Evolutionary conservation across 2,888 invertebrate species (phyloP), one percentile per base, ranked within the genome.

Genomic region (Epistrophella euchroma): DNA sequence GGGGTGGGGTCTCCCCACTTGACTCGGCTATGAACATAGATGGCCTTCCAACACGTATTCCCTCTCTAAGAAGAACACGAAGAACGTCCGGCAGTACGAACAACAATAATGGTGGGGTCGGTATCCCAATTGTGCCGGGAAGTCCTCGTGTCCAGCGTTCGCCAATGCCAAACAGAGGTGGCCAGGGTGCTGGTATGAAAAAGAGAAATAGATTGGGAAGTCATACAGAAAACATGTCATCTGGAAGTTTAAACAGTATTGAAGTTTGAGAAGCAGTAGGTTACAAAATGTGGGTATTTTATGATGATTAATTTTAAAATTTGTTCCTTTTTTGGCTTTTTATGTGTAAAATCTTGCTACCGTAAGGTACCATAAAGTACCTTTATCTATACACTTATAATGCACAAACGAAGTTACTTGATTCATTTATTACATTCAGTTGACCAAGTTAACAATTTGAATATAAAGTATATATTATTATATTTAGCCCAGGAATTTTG

Each of bases 241-340:
- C 92, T 68, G 92, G 92, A 80, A 93, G 92, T 89, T 90, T 93
- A 47, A 93, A 93, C 91, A 93, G 93, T 91, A 93, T 93, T 91
- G 93, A 93, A 89, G 93, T 93, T 82, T 86, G 64, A 82, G 25
- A 37, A 64, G 25, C 2, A 72, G 25, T 45, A 32, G 25, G 13
- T n/a, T 58, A 50, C 22, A 28, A 28, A 37, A 37, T 50, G 58
- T 58, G 56, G 58, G 60, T 43, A 64, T 80, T 10, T 50, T 37
- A 56, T 76, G 55, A 80, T 85, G 73, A 47, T 76, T 13, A 32
- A 47, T 66, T 32, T 47, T 35, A 10, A 32, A 64, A 47, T 32
- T 3, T 66, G 28, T 66, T 35, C 66, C 32, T 35, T 35, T 47
- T 4, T 35, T 62, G 11, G 15, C 11, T 6, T 64, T 64, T 11